These are phyloP conservation scores for Masnerella sp. DNA, from an alignment of 2,888 invertebrate genomes.

Conservation along the genomic window DNA sequence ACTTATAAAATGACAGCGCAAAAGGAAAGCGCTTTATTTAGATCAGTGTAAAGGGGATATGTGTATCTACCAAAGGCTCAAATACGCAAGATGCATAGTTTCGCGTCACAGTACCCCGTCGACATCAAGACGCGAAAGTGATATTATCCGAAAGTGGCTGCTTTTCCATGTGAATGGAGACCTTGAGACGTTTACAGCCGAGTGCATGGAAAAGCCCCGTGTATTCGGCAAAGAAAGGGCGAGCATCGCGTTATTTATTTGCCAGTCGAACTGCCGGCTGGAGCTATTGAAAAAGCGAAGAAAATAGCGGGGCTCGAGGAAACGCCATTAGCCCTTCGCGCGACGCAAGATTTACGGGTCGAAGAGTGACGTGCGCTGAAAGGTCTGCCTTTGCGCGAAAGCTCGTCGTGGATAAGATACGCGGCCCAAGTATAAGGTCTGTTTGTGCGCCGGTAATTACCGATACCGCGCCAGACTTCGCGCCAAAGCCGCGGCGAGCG, in stretches of 20 bases:
- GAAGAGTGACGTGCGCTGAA: constrained; percentile 57
- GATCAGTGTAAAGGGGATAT: too few species aligned
- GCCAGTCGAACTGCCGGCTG: constrained; percentile 38
- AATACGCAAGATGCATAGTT: constrained; percentile 7
- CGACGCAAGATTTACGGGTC: constrained; percentile 55
- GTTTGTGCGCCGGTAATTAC: constrained; percentile 54
- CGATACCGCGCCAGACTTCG: constrained; percentile 29
- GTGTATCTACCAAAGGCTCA: neutral
- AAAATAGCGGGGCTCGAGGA: constrained; percentile 32
- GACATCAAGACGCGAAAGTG: constrained; percentile 33
- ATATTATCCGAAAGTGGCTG: constrained; percentile 37
- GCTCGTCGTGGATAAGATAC: constrained; percentile 49
- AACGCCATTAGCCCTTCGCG: constrained; percentile 58
- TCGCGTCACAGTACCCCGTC: neutral
- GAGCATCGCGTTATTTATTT: constrained; percentile 51
- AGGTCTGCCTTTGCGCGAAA: constrained; percentile 54
- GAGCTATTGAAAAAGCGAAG: constrained; percentile 48
- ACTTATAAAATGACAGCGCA: too few species aligned
- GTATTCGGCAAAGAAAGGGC: constrained; percentile 23
- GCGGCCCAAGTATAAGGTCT: constrained; percentile 38
- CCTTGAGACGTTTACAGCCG: constrained; percentile 39
- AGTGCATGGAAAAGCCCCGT: constrained; percentile 33
- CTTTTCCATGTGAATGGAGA: constrained; percentile 36
- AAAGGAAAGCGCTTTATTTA: too few species aligned
- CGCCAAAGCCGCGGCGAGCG: constrained; percentile 3